These are phyloP conservation scores for Amitus sp. DNA, from an alignment of 2,888 invertebrate species.

Conservation along the genomic window DNA sequence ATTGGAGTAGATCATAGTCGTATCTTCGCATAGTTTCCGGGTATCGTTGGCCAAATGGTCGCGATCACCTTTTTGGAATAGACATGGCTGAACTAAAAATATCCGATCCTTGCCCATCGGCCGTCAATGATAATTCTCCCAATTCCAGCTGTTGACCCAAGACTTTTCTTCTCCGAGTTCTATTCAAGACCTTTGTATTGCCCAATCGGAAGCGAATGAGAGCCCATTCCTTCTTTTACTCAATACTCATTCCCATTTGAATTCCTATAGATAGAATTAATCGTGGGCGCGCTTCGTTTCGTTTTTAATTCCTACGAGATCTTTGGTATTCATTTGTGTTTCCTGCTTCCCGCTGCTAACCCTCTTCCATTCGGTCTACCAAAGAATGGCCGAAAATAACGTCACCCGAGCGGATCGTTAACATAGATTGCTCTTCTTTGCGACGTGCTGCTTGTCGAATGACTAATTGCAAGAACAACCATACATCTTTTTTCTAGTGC, in stretches of 20 bases:
- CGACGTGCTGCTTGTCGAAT: slow-evolving; percentile 56
- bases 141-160: background rate
- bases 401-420: slow-evolving; percentile 50
- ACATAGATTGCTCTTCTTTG: slow-evolving; percentile 57
- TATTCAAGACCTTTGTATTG: slow-evolving; percentile 25
- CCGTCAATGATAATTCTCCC: slow-evolving; percentile 47
- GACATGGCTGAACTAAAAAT: slow-evolving; percentile 59
- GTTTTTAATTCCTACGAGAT: slow-evolving; percentile 25
- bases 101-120: slow-evolving; percentile 47
- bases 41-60: slow-evolving; percentile 58
- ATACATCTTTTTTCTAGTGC: slow-evolving; percentile 59
- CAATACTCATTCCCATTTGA: background rate
- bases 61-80: slow-evolving; percentile 53
- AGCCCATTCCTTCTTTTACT: no score
- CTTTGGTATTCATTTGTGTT: slow-evolving; percentile 40
- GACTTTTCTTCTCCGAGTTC: background rate
- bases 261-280: slow-evolving; percentile 30
- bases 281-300: slow-evolving; percentile 35
- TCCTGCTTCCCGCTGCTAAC: slow-evolving; percentile 41
- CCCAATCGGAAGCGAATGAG: no score
- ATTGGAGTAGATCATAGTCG: slow-evolving; percentile 59
- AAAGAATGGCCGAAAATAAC: slow-evolving; percentile 54
- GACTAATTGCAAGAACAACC: slow-evolving; percentile 64
- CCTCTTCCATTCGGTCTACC: slow-evolving; percentile 40
- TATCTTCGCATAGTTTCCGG: slow-evolving; percentile 56